Evolutionary conservation across 2,888 invertebrate species (phyloP).

Genomic region (Drosophila suboccidentalis): DNA sequence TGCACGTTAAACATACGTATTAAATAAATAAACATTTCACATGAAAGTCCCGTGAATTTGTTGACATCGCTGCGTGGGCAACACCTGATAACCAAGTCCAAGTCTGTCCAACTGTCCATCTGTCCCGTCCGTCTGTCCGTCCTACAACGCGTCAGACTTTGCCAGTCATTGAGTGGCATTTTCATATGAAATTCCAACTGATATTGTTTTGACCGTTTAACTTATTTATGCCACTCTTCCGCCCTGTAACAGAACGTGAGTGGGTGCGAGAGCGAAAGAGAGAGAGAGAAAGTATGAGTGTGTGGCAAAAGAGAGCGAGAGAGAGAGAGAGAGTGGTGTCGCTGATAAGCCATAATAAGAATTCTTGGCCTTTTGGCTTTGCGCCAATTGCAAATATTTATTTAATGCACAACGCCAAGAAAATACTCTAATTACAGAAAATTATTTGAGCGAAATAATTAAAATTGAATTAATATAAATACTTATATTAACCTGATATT

Average conservation of each 20-base stretch:
- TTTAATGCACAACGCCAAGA: not conserved
- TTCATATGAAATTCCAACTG: constrained; percentile 34
- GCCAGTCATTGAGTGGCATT: not conserved
- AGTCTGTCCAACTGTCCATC: not conserved
- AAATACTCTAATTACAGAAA: not conserved
- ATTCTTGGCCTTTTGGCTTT: constrained; percentile 40
- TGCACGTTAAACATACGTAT: constrained; percentile 11
- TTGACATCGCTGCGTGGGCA: constrained; percentile 12
- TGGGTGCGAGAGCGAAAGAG: not conserved
- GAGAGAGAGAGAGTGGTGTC: not conserved
- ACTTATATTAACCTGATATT: too few species aligned
- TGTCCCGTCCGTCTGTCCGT: not conserved
- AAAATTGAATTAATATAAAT: too few species aligned
- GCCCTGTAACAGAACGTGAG: constrained; percentile 7
- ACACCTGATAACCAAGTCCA: constrained; percentile 32
- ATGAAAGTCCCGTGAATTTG: constrained; percentile 25
- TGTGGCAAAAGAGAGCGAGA: too few species aligned
- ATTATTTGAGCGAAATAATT: too few species aligned
- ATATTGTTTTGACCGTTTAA: constrained; percentile 30
- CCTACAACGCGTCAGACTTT: not conserved
- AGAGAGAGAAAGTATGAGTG: too few species aligned
- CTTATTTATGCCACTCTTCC: constrained; percentile 65
- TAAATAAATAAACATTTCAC: constrained; percentile 21
- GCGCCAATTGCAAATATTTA: constrained; percentile 50
- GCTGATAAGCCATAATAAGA: constrained; percentile 34